Percentiles rank a stretch among this genome's conserved stretches.
Evolutionary conservation across 2,797 vertebrate genomes (phyloP).

Genomic region (Tapera naevia): DNA sequence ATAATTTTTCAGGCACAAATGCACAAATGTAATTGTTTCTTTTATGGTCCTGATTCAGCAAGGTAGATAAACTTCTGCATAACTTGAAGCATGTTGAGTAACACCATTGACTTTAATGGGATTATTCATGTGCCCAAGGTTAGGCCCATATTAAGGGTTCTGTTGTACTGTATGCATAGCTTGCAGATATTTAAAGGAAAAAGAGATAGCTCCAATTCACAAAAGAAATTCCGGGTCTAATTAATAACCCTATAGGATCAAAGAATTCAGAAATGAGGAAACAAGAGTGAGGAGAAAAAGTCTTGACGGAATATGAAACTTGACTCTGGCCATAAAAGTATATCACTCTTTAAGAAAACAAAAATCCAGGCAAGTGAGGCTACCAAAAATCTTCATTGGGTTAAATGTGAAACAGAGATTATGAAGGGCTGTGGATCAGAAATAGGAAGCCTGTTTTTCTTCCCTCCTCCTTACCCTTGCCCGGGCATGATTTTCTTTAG

Average conservation of each 20-base stretch:
- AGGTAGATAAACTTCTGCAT: slow-evolving; percentile 4
- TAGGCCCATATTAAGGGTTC: neutral
- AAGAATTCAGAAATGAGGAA: neutral
- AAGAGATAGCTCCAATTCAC: neutral
- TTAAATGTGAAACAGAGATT: neutral
- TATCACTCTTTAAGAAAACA: neutral
- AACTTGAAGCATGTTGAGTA: neutral
- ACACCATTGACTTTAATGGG: neutral
- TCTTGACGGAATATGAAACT: neutral
- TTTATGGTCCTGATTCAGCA: slow-evolving; percentile 33
- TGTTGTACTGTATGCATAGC: neutral
- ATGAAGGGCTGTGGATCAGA: neutral
- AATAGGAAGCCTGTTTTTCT: neutral
- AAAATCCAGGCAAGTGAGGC: neutral
- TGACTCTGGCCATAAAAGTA: neutral
- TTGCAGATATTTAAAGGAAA: neutral
- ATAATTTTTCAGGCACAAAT: slow-evolving; percentile 12
- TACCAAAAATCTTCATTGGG: neutral
- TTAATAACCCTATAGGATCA: neutral
- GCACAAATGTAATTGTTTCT: neutral
- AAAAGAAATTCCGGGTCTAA: neutral
- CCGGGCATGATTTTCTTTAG: neutral
- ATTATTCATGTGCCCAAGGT: neutral
- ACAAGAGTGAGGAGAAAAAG: neutral
- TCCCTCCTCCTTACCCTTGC: neutral